A percentile compares a stretch with the other conserved stretches of the same genome.
Evolutionary conservation across 1,140 invertebrate genomes (phyloP).

Genomic region (Danaus melanippus): DNA sequence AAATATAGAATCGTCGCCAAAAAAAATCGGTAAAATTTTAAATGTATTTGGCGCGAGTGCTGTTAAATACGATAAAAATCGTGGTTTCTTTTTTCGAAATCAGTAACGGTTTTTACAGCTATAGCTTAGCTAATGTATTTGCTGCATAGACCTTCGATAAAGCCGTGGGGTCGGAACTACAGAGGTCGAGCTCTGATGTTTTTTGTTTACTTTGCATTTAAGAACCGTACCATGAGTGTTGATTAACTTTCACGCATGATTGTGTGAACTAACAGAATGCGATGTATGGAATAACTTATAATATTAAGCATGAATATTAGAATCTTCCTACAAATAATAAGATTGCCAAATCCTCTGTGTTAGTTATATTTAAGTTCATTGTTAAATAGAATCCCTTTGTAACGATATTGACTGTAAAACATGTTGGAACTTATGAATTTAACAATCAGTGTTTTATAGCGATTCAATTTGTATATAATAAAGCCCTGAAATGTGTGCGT

Average conservation of each 20-base stretch:
- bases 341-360: no score
- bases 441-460: slow-evolving; percentile 13
- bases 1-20: slow-evolving; percentile 57
- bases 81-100: slow-evolving; percentile 33
- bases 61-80: slow-evolving; percentile 28
- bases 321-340: no score
- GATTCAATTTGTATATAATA: slow-evolving; percentile 27
- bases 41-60: slow-evolving; percentile 46
- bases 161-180: slow-evolving; percentile 30
- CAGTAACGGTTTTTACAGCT: slow-evolving; percentile 44
- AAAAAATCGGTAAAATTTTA: slow-evolving; percentile 55
- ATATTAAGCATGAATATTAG: slow-evolving; percentile 4
- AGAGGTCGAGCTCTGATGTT: slow-evolving; percentile 35
- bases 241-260: slow-evolving; percentile 44
- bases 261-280: slow-evolving; percentile 46
- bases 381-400: no score
- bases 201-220: slow-evolving; percentile 15
- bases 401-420: slow-evolving; percentile 9
- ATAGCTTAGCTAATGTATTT: slow-evolving; percentile 43
- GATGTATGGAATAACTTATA: slow-evolving; percentile 8
- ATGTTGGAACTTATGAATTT: not conserved
- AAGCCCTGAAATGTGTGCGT: slow-evolving; percentile 44
- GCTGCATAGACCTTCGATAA: slow-evolving; percentile 36
- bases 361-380: no score
- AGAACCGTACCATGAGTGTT: slow-evolving; percentile 5